Evolutionary conservation across 2,888 invertebrate species (phyloP).

Genomic region (Xanthia icteritia): DNA sequence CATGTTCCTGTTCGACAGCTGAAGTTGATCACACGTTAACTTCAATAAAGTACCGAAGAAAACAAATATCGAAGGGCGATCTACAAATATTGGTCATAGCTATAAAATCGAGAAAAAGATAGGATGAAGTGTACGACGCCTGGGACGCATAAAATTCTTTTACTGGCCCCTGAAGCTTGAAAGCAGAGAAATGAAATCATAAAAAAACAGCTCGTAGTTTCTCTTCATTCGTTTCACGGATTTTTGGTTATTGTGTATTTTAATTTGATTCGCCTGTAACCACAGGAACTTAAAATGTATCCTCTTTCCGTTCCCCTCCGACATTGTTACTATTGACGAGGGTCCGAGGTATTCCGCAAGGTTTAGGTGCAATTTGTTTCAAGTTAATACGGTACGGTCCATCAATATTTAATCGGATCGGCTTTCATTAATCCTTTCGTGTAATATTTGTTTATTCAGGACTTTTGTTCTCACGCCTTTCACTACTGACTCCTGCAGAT

Average conservation of each 20-base stretch:
- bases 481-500: background rate
- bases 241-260: constrained; percentile 53
- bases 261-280: constrained; percentile 65
- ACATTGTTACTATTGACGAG: constrained; percentile 74
- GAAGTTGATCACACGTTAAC: constrained; percentile 52
- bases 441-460: constrained; percentile 54
- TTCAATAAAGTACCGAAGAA: constrained; percentile 62
- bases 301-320: constrained; percentile 67
- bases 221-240: constrained; percentile 10
- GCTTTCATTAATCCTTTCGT: constrained; percentile 60
- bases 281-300: constrained; percentile 74
- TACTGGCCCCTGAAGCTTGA: constrained; percentile 22
- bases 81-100: constrained; percentile 57
- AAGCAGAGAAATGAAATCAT: constrained; percentile 46
- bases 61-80: constrained; percentile 60
- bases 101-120: constrained; percentile 67
- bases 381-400: constrained; percentile 67
- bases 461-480: constrained; percentile 5
- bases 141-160: constrained; percentile 45
- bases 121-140: constrained; percentile 44
- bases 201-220: constrained; percentile 32
- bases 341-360: constrained; percentile 73
- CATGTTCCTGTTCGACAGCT: constrained; percentile 62
- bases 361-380: constrained; percentile 71
- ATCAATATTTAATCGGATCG: constrained; percentile 69